Percentiles rank a stretch among this genome's conserved stretches.
These are phyloP conservation scores for Seriola aureovittata DNA, from an alignment of 2,113 vertebrate genomes.

Conservation along the genomic window DNA sequence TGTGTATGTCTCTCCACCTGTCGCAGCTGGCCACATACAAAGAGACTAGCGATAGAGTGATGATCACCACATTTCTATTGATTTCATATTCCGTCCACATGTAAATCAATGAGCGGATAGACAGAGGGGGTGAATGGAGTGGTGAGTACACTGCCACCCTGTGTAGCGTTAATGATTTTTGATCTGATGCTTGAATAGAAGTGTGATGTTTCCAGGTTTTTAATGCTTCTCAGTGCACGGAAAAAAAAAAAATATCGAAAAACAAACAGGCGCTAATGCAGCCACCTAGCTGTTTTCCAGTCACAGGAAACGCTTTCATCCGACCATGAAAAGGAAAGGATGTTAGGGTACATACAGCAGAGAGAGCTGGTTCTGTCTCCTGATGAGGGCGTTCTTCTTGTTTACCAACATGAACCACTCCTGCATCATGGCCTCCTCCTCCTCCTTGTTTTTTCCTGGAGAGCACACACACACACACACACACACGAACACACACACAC, in stretches of 20 bases:
- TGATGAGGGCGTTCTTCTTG: slow-evolving; percentile 99
- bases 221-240: not conserved
- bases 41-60: slow-evolving; percentile 66
- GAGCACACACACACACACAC: slow-evolving; percentile 30
- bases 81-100: slow-evolving; percentile 73
- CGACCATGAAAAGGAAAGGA: not conserved
- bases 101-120: slow-evolving; percentile 77
- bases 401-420: slow-evolving; percentile 99
- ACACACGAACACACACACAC: not conserved
- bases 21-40: slow-evolving; percentile 73
- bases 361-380: slow-evolving; percentile 98
- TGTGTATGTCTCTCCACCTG: slow-evolving; percentile 63
- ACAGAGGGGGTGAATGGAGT: slow-evolving; percentile 61
- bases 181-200: slow-evolving; percentile 6
- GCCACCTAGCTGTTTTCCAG: not conserved
- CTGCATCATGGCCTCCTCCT: slow-evolving; percentile 99
- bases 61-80: slow-evolving; percentile 72
- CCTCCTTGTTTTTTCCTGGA: slow-evolving; percentile 96
- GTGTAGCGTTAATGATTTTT: slow-evolving; percentile 19
- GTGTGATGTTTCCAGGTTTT: not conserved
- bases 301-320: not conserved
- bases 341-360: slow-evolving; percentile 90
- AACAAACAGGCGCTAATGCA: not conserved
- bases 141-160: not conserved
- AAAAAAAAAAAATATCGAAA: not conserved